Conservation (phyloP, 2,113 vertebrate species). For the Sminthopsis crassicaudata region DNA sequence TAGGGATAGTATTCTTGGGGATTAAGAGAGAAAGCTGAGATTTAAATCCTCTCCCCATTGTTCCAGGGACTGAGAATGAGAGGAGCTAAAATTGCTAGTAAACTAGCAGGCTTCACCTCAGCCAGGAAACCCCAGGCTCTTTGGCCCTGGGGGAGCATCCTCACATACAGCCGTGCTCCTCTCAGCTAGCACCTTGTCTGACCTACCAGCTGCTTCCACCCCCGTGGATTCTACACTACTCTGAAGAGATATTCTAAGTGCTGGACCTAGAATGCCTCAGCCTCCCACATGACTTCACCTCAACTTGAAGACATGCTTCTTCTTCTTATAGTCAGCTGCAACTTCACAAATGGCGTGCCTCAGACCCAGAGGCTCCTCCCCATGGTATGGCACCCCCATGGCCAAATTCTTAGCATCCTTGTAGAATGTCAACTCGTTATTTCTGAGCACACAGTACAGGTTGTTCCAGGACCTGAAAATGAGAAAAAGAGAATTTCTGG, state of each 20-base stretch:
- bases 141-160: background rate
- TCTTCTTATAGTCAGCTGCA: slow-evolving; percentile 95
- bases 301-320: slow-evolving; percentile 95
- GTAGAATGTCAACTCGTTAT: slow-evolving; percentile 91
- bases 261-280: background rate
- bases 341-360: slow-evolving; percentile 90
- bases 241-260: background rate
- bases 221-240: background rate
- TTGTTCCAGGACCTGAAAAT: slow-evolving; percentile 95
- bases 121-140: background rate
- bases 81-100: background rate
- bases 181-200: background rate
- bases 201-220: background rate
- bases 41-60: background rate
- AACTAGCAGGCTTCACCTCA: background rate
- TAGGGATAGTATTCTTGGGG: background rate
- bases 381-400: slow-evolving; percentile 90
- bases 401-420: slow-evolving; percentile 94
- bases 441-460: slow-evolving; percentile 94
- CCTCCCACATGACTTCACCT: slow-evolving; percentile 83
- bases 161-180: background rate
- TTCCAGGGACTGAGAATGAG: background rate
- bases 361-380: slow-evolving; percentile 91
- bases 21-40: background rate
- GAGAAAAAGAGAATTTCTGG: background rate